Percentiles rank a stretch among this genome's conserved stretches.
These are phyloP conservation scores for Microplitis manilae DNA, from an alignment of 2,888 invertebrate species.

Conservation along the genomic window DNA sequence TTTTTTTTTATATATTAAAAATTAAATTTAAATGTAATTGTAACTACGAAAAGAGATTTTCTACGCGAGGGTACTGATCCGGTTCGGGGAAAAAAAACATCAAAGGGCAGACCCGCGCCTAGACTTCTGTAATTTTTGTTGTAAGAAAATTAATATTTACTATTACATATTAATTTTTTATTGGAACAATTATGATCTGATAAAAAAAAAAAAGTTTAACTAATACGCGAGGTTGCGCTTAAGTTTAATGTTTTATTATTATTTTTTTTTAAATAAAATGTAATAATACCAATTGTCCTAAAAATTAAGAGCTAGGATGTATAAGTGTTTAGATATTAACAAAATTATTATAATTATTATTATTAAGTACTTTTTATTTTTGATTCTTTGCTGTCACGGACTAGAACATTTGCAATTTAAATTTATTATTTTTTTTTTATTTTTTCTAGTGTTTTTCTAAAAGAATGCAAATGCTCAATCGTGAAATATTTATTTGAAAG, in stretches of 20 bases:
- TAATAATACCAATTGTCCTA: conserved; percentile 57
- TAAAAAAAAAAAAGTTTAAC: conserved; percentile 53
- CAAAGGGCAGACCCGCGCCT: conserved; percentile 42
- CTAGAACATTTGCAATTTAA: conserved; percentile 35
- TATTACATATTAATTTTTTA: conserved; percentile 44
- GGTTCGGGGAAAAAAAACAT: conserved; percentile 58
- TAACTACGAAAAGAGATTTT: not conserved
- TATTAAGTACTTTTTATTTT: conserved; percentile 18
- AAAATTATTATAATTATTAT: conserved; percentile 39
- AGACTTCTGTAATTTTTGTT: conserved; percentile 45
- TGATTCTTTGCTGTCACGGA: conserved; percentile 52
- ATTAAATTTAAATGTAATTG: conserved; percentile 49
- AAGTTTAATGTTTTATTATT: conserved; percentile 57
- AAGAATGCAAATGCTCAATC: conserved; percentile 45
- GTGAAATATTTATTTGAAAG: conserved; percentile 19
- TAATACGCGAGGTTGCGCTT: conserved; percentile 59
- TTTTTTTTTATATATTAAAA: conserved; percentile 40
- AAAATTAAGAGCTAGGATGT: conserved; percentile 49
- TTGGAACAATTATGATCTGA: conserved; percentile 53
- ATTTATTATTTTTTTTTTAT: conserved; percentile 42
- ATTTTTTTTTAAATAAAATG: conserved; percentile 56
- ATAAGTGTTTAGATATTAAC: conserved; percentile 56
- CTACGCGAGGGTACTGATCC: conserved; percentile 30
- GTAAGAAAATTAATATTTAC: conserved; percentile 55
- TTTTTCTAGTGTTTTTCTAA: conserved; percentile 35